Evolutionary conservation across 2,797 vertebrate species (phyloP).

Genomic region (Momotus momota): DNA sequence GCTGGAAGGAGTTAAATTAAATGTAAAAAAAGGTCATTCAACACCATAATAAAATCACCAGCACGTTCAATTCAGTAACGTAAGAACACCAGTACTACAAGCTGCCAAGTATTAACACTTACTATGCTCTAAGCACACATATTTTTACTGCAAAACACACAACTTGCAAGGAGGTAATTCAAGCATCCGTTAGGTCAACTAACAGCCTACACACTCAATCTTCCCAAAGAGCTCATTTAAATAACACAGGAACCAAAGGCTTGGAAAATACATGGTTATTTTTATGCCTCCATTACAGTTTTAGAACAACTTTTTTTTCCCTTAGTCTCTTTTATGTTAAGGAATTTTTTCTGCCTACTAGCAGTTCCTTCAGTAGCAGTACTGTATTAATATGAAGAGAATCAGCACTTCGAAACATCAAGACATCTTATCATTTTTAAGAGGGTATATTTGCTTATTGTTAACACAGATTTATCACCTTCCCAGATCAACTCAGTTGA

Average conservation of each 20-base stretch:
- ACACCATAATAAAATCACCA: background rate
- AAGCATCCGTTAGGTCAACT: slow-evolving; percentile 30
- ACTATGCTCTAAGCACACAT: background rate
- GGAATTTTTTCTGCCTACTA: background rate
- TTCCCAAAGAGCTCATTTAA: background rate
- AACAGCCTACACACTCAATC: background rate
- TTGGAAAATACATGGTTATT: background rate
- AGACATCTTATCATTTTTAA: background rate
- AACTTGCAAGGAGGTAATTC: background rate
- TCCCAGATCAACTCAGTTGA: background rate
- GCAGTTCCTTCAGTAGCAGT: background rate
- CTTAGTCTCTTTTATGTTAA: background rate
- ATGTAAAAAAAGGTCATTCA: background rate
- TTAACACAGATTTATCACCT: background rate
- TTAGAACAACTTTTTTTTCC: background rate
- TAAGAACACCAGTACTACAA: background rate
- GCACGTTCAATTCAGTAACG: background rate
- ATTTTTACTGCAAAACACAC: background rate
- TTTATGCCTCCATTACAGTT: background rate
- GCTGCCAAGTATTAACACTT: slow-evolving; percentile 13
- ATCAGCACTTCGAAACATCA: background rate
- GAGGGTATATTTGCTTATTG: background rate
- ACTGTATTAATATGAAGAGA: background rate
- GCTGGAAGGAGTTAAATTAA: background rate
- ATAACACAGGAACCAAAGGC: background rate